phyloP scores from a whole-genome alignment of 2,113 vertebrate species.

The Callorhinus ursinus region DNA sequence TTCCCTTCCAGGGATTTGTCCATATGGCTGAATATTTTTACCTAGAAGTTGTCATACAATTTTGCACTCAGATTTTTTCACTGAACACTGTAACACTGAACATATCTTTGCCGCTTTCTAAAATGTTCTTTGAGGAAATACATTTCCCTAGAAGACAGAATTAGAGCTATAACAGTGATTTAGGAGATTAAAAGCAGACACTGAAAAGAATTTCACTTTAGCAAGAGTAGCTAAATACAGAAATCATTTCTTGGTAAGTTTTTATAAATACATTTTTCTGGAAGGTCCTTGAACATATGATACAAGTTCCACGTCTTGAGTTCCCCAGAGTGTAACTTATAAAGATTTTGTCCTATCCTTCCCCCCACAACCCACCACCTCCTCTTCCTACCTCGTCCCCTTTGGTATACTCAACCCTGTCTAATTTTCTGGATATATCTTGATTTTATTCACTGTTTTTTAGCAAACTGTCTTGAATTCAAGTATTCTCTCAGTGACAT shows the following conservation, averaged over 20 bases:
- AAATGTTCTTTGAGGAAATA: slow-evolving; percentile 77
- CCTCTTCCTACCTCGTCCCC: background rate
- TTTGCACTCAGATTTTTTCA: slow-evolving; percentile 67
- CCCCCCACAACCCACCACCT: background rate
- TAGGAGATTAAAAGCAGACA: slow-evolving; percentile 50
- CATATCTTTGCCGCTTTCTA: slow-evolving; percentile 62
- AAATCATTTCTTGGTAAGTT: slow-evolving; percentile 57
- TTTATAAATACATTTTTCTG: slow-evolving; percentile 49
- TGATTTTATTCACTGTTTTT: background rate
- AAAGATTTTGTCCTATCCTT: background rate
- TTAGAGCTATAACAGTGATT: slow-evolving; percentile 41
- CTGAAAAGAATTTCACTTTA: slow-evolving; percentile 29
- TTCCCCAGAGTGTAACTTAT: background rate
- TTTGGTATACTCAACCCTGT: background rate
- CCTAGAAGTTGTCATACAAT: slow-evolving; percentile 74
- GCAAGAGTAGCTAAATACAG: slow-evolving; percentile 64
- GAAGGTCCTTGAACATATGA: slow-evolving; percentile 12
- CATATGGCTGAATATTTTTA: slow-evolving; percentile 80
- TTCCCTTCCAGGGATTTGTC: slow-evolving; percentile 71
- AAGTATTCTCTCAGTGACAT: background rate
- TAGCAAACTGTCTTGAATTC: background rate
- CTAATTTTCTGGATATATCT: background rate
- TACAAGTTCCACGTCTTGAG: background rate
- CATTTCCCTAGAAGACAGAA: slow-evolving; percentile 73
- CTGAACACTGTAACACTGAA: slow-evolving; percentile 58